A percentile compares a stretch with the other conserved stretches of the same genome.
phyloP scores from a whole-genome alignment of 2,113 vertebrate genomes.

The Campylomormyrus numenius region DNA sequence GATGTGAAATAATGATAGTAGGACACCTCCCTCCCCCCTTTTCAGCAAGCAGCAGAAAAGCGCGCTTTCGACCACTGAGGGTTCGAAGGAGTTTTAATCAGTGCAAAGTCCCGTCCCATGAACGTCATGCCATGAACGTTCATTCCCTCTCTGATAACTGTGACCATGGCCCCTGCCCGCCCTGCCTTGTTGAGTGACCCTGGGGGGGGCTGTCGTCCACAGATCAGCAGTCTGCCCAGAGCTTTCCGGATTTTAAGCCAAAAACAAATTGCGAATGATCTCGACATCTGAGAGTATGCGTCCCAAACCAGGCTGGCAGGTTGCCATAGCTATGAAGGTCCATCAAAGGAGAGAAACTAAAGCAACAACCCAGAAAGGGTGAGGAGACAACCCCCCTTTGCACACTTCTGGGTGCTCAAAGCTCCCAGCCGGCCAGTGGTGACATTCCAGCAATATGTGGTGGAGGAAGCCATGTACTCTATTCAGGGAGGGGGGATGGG shows the following conservation, averaged over 20 bases:
- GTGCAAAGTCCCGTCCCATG: neutral
- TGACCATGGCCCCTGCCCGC: neutral
- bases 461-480: neutral
- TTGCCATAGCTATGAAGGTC: neutral
- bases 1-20: slow-evolving; percentile 20
- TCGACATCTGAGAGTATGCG: neutral
- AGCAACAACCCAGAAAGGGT: neutral
- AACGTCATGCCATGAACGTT: neutral
- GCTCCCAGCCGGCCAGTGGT: neutral
- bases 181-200: neutral
- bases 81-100: neutral
- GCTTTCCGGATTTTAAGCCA: neutral
- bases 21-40: neutral
- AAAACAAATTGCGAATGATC: neutral
- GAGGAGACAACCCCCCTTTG: neutral
- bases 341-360: slow-evolving; percentile 2
- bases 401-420: neutral
- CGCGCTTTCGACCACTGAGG: neutral
- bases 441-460: slow-evolving; percentile 9
- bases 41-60: slow-evolving; percentile 12
- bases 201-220: neutral
- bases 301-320: neutral
- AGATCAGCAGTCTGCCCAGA: neutral
- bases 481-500: neutral
- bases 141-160: neutral